Evolutionary conservation across 2,888 invertebrate species (phyloP).

Genomic region (Empis livida): DNA sequence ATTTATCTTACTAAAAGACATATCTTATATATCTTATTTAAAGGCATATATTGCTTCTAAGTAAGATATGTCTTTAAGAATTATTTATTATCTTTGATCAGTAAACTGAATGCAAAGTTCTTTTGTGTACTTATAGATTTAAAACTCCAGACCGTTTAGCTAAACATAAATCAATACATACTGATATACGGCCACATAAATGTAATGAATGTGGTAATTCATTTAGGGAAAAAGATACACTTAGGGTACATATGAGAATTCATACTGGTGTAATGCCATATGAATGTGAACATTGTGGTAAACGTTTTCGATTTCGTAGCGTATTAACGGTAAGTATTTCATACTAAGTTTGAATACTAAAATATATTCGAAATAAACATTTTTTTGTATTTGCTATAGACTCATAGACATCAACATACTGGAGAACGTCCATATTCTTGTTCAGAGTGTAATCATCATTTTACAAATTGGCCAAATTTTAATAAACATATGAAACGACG

Average conservation of each 20-base stretch:
- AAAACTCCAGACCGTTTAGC: conserved; percentile 20
- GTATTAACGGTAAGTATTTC: conserved; percentile 52
- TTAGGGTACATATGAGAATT: conserved; percentile 60
- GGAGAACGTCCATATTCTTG: conserved; percentile 62
- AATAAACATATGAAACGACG: conserved; percentile 70
- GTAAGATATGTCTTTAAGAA: no score
- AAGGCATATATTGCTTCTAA: no score
- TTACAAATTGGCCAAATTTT: conserved; percentile 73
- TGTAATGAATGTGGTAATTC: conserved; percentile 47
- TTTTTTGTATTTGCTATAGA: conserved; percentile 25
- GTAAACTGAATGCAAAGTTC: no score
- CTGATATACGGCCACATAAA: conserved; percentile 45
- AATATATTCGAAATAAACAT: conserved; percentile 3
- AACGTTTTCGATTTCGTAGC: conserved; percentile 63
- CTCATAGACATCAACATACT: conserved; percentile 61
- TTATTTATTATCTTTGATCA: no score
- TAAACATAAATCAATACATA: conserved; percentile 43
- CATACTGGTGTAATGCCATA: conserved; percentile 71
- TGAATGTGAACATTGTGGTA: conserved; percentile 60
- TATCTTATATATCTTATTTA: no score
- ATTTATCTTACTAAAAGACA: no score
- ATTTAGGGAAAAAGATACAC: conserved; percentile 55
- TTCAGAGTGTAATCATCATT: conserved; percentile 55
- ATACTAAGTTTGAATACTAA: no score
- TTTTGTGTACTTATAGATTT: conserved; percentile 18